A percentile compares a stretch with the other conserved stretches of the same genome.
These are phyloP conservation scores for Ips typographus DNA, from an alignment of 1,140 invertebrate species.

Conservation along the genomic window DNA sequence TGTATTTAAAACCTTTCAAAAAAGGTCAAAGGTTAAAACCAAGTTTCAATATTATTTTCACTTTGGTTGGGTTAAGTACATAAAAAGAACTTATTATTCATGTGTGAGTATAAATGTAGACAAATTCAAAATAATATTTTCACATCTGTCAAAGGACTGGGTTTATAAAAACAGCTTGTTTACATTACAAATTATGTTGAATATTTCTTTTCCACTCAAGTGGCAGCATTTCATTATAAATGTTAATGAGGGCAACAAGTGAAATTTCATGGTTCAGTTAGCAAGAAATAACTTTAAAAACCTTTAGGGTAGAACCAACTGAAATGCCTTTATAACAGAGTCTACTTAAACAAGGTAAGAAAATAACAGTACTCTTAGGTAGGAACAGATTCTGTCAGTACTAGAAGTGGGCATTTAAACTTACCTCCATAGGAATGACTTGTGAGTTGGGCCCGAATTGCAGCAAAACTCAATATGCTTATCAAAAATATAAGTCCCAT, in stretches of 20 bases:
- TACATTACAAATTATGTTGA: no score
- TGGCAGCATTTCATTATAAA: slow-evolving; percentile 12
- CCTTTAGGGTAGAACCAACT: slow-evolving; percentile 10
- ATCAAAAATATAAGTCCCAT: slow-evolving; percentile 17
- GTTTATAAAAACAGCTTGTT: no score
- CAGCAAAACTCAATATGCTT: slow-evolving; percentile 9
- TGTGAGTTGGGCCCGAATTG: slow-evolving; percentile 13
- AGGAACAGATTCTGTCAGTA: slow-evolving; percentile 11
- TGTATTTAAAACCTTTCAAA: no score
- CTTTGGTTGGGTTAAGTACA: no score
- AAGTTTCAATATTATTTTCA: no score
- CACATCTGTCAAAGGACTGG: no score
- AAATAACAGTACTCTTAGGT: slow-evolving; percentile 29
- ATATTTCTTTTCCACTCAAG: slow-evolving; percentile 2
- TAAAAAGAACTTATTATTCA: no score
- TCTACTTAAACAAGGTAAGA: neutral
- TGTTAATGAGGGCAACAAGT: slow-evolving; percentile 27
- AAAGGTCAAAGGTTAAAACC: no score
- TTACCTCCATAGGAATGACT: slow-evolving; percentile 22
- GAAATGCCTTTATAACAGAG: no score
- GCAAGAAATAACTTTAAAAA: slow-evolving; percentile 15
- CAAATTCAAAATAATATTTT: no score
- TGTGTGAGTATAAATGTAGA: no score
- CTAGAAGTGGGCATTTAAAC: slow-evolving; percentile 15
- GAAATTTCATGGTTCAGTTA: slow-evolving; percentile 23